phyloP scores from a whole-genome alignment of 1,140 invertebrate species.

The Drosophila sp. region DNA sequence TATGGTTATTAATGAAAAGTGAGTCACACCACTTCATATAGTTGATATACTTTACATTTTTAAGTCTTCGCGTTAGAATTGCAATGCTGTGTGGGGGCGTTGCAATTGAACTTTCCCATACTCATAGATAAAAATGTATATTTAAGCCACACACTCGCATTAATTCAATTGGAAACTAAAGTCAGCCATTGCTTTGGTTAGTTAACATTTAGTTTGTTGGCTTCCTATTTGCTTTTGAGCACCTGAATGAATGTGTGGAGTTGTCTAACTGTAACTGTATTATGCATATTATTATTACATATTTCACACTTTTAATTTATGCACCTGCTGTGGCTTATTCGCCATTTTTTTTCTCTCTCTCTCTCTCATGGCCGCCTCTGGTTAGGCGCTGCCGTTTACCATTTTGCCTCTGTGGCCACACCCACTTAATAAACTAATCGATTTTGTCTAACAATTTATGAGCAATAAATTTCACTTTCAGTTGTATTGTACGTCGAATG shows the following conservation, averaged over 20 bases:
- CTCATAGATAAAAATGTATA: slow-evolving; percentile 54
- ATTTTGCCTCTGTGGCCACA: slow-evolving; percentile 66
- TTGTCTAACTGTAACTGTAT: slow-evolving; percentile 57
- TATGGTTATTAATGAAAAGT: too few relatives aligned
- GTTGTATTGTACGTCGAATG: slow-evolving; percentile 46
- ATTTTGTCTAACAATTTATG: slow-evolving; percentile 77
- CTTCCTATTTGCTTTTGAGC: slow-evolving; percentile 56
- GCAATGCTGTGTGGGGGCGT: slow-evolving; percentile 69
- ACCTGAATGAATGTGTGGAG: slow-evolving; percentile 45
- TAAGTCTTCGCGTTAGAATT: slow-evolving; percentile 43
- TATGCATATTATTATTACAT: slow-evolving; percentile 75
- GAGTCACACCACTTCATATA: neutral
- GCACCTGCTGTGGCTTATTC: slow-evolving; percentile 77
- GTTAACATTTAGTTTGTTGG: slow-evolving; percentile 75
- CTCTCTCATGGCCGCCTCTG: slow-evolving; percentile 14
- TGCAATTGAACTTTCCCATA: slow-evolving; percentile 78
- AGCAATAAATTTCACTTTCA: slow-evolving; percentile 78
- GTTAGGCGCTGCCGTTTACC: slow-evolving; percentile 34
- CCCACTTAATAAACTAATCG: slow-evolving; percentile 71
- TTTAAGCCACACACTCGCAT: slow-evolving; percentile 42
- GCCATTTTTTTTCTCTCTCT: slow-evolving; percentile 21
- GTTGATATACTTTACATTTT: neutral
- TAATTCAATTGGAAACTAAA: slow-evolving; percentile 7
- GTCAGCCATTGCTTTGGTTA: slow-evolving; percentile 67
- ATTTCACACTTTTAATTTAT: slow-evolving; percentile 81